Conservation (phyloP, 2,113 vertebrate genomes). For the Platycercus adscitus region DNA sequence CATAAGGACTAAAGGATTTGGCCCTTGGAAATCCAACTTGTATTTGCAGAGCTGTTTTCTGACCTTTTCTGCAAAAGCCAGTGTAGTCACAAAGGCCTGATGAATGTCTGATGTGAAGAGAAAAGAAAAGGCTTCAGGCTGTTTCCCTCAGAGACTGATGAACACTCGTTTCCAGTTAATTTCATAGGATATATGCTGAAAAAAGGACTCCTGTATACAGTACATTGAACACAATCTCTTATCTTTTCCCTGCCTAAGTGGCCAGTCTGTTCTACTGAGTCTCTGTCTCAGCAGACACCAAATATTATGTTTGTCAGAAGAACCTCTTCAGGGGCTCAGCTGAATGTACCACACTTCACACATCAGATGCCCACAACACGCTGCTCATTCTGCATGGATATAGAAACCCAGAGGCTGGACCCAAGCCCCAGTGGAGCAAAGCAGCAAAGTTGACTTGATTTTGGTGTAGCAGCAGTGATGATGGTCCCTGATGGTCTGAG, state of each 20-base stretch:
- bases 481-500: neutral
- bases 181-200: conserved; percentile 52
- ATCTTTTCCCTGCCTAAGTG: conserved; percentile 26
- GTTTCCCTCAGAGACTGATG: conserved; percentile 24
- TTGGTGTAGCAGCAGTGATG: neutral
- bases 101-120: conserved; percentile 48
- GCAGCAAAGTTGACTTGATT: neutral
- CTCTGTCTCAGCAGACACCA: neutral
- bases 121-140: conserved; percentile 39
- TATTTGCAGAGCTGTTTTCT: conserved; percentile 16
- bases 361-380: fast-evolving
- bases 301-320: conserved; percentile 10
- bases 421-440: neutral
- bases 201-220: conserved; percentile 21
- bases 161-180: conserved; percentile 60
- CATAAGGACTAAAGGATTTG: neutral
- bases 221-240: conserved; percentile 36
- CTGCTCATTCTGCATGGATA: fast-evolving
- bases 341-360: neutral
- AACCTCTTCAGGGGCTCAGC: neutral
- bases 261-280: neutral
- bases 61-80: conserved; percentile 43
- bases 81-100: neutral
- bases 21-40: neutral
- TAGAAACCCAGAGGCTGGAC: neutral